Conservation (phyloP, 2,113 vertebrate species). For the Coptodon bakossiorum region DNA sequence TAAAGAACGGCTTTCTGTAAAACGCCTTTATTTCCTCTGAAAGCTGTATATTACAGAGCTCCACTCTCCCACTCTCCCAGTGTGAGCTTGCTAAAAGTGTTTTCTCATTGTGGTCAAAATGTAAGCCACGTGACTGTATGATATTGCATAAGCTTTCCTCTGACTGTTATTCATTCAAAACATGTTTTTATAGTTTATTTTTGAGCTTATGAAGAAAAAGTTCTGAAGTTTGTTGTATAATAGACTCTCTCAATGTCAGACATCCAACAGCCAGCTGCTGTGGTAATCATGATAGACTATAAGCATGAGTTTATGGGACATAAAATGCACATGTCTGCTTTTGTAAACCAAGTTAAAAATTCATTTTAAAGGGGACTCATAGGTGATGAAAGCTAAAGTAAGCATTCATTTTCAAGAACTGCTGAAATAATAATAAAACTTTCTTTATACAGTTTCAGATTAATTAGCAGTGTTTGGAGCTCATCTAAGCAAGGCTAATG, state of each 20-base stretch:
- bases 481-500: conserved; percentile 58
- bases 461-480: conserved; percentile 60
- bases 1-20: neutral
- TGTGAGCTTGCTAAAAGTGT: neutral
- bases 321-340: neutral
- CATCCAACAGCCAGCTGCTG: neutral
- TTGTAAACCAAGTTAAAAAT: neutral
- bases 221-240: neutral
- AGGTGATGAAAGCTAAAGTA: neutral
- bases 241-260: neutral
- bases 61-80: neutral
- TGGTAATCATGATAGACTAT: neutral
- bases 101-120: neutral
- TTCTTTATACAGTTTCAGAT: conserved; percentile 48
- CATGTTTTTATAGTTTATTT: neutral
- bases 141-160: neutral
- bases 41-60: neutral
- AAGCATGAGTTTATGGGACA: neutral
- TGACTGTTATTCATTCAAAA: neutral
- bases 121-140: neutral
- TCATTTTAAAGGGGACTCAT: neutral
- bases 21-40: neutral
- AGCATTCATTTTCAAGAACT: neutral
- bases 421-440: conserved; percentile 25
- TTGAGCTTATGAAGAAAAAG: neutral